A percentile compares a stretch with the other conserved stretches of the same genome.
Conservation (phyloP, 2,113 vertebrate species). For the Balaeniceps rex region DNA sequence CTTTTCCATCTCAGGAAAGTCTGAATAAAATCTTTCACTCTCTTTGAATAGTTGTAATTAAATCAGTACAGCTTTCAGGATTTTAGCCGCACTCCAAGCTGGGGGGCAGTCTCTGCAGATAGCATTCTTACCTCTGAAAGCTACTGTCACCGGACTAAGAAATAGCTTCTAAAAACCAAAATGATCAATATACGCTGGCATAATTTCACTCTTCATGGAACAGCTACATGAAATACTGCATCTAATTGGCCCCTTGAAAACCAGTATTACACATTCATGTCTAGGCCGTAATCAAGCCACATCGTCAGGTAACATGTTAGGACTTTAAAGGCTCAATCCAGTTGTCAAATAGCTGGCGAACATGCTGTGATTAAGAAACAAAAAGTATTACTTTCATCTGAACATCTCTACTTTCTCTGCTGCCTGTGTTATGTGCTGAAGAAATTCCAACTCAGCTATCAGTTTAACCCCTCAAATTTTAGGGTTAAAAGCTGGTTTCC, state of each 20-base stretch:
- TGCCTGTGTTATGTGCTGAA: not conserved
- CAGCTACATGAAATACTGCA: not conserved
- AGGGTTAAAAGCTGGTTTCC: not conserved
- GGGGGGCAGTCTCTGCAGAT: not conserved
- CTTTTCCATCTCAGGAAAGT: not conserved
- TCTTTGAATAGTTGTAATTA: conserved; percentile 19
- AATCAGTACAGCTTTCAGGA: not conserved
- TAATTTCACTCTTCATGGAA: not conserved
- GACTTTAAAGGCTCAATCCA: not conserved
- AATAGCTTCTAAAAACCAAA: not conserved
- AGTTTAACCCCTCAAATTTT: not conserved
- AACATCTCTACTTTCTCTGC: not conserved
- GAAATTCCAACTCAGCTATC: not conserved
- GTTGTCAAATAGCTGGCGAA: not conserved
- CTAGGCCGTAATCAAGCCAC: conserved; percentile 17
- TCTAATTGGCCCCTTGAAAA: not conserved
- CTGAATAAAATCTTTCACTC: conserved; percentile 16
- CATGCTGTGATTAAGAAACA: not conserved
- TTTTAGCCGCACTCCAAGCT: not conserved
- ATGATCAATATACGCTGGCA: not conserved
- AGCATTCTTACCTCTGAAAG: not conserved
- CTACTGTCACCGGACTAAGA: not conserved
- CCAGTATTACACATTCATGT: not conserved
- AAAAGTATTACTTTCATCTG: not conserved
- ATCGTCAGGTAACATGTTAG: conserved; percentile 8